Evolutionary conservation across 2,888 invertebrate species (phyloP), one percentile per base, ranked within the genome.

Genomic region (Cynaeus angustus): DNA sequence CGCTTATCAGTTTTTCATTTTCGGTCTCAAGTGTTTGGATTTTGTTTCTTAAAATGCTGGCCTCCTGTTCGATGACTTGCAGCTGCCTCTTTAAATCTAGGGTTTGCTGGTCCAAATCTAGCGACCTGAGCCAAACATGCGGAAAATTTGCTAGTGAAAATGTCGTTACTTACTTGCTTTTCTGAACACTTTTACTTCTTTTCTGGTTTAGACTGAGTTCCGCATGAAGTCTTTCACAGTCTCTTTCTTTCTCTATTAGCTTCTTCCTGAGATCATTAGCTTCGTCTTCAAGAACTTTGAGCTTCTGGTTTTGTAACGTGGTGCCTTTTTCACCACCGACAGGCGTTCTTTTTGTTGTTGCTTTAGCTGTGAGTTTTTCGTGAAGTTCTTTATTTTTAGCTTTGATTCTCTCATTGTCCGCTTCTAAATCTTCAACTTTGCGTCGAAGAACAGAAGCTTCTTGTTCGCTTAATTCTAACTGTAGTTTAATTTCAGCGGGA

Each of bases 381-480:
- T 93, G 90, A 26, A 95, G 85, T 74, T 94, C 94, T 77, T 91
- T 91, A 6, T 93, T 88, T 86, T 94, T 92, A 76, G 90, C 90
- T 81, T 91, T 92, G 9, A 91, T 84, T 50, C 89, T 89, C 68
- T 92, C 91, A 80, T 92, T 93, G 80, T 95, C 94, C 73, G 89
- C 90, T 85, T 96, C 95, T 74, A 94, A 85, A 77, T 94, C 94
- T 83, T 94, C 94, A 66, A 95, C 91, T 86, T 96, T 96, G 74
- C 93, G 89, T 43, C 94, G 89, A 72, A 96, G 86, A 68, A 95
- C 93, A 14, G 92, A 89, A 66, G 95, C 91, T 87, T 97, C 97
- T 87, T 95, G 95, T 85, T 97, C 96, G 81, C 94, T 94, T 52
- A 96, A 88, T 84, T 97, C 97, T 58, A 97, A 86, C 75, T 96